These are phyloP conservation scores for Ectropis grisescens DNA, from an alignment of 1,140 invertebrate genomes.

Conservation along the genomic window DNA sequence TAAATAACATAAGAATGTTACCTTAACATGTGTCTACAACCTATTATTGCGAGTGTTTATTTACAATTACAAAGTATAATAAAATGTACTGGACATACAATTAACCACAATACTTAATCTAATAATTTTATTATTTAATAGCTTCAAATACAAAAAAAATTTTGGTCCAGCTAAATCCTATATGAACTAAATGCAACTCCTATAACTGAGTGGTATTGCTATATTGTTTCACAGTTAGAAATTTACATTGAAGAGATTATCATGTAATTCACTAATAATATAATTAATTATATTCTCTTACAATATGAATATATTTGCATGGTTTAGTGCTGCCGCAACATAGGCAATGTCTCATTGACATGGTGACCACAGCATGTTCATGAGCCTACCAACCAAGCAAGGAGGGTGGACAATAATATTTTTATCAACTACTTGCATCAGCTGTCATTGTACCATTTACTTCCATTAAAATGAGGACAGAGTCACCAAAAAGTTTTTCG, in stretches of 20 bases:
- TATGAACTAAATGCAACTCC: constrained; percentile 51
- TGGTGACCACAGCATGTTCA: no score
- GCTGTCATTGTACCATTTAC: no score
- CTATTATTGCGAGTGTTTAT: constrained; percentile 63
- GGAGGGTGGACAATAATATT: no score
- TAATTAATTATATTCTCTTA: neutral
- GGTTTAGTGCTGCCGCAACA: neutral
- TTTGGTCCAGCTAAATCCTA: constrained; percentile 68
- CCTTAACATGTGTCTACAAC: constrained; percentile 37
- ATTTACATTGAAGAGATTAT: constrained; percentile 22
- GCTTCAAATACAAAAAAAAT: constrained; percentile 55
- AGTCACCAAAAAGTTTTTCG: no score
- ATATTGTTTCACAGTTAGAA: constrained; percentile 21
- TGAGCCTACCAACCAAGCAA: no score
- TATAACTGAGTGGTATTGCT: constrained; percentile 48
- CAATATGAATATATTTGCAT: constrained; percentile 1
- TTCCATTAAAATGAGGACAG: no score
- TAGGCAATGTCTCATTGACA: no score
- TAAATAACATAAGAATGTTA: constrained; percentile 41
- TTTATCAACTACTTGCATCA: no score
- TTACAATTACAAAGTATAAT: constrained; percentile 43
- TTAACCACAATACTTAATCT: constrained; percentile 39
- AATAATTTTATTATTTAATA: constrained; percentile 28
- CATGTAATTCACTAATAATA: constrained; percentile 12
- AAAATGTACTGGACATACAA: constrained; percentile 37